These are phyloP conservation scores for Microplitis deprimator DNA, from an alignment of 2,888 invertebrate species.

Conservation along the genomic window DNA sequence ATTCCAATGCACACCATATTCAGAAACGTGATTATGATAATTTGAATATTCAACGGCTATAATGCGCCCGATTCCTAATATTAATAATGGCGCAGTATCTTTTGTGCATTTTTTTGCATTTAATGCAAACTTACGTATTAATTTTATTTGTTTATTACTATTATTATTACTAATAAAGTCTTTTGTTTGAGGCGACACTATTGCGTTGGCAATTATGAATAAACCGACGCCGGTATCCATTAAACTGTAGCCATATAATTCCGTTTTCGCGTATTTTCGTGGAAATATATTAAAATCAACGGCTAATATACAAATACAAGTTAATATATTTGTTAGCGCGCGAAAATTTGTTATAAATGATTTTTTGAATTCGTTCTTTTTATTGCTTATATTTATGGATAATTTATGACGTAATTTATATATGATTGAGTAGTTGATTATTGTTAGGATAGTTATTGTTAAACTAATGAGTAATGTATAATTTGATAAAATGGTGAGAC, in stretches of 20 bases:
- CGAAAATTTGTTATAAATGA: slow-evolving; percentile 79
- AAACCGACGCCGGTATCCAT: slow-evolving; percentile 98
- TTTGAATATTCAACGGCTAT: slow-evolving; percentile 76
- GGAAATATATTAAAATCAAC: slow-evolving; percentile 95
- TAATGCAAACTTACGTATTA: slow-evolving; percentile 48
- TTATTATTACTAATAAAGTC: slow-evolving; percentile 44
- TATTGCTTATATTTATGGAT: not conserved
- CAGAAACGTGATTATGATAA: slow-evolving; percentile 90
- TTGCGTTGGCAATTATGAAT: slow-evolving; percentile 86
- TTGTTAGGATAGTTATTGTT: not conserved
- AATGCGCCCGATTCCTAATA: slow-evolving; percentile 78
- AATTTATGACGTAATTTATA: not conserved
- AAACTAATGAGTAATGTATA: not conserved
- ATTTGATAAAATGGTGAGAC: slow-evolving; percentile 64
- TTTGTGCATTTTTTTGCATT: slow-evolving; percentile 62
- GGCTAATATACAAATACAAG: slow-evolving; percentile 88
- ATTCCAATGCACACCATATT: slow-evolving; percentile 98
- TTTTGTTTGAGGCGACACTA: slow-evolving; percentile 77
- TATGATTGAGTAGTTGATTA: not conserved
- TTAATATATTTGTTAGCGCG: slow-evolving; percentile 81
- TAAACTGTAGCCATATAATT: slow-evolving; percentile 85
- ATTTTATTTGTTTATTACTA: slow-evolving; percentile 32
- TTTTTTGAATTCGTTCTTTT: slow-evolving; percentile 42
- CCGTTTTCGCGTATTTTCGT: slow-evolving; percentile 88
- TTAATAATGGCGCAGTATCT: slow-evolving; percentile 72